These are phyloP conservation scores for Pelusios castaneus DNA, from an alignment of 2,113 vertebrate species.

Conservation along the genomic window DNA sequence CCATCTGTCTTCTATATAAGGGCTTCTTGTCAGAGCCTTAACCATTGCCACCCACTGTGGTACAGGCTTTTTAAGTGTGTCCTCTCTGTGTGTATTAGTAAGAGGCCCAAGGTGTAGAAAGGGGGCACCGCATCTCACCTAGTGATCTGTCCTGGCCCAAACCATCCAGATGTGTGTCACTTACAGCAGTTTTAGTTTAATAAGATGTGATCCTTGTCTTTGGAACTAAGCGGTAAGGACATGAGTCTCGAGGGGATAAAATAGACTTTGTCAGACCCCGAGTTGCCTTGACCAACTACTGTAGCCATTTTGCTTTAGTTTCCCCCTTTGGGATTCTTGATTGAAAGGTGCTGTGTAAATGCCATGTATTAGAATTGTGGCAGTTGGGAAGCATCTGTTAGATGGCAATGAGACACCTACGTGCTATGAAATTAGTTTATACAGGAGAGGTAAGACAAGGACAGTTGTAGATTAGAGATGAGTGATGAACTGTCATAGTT, in stretches of 20 bases:
- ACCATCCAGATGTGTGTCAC: not conserved
- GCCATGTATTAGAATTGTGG: accelerated
- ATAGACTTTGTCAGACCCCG: not conserved
- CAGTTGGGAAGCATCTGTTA: accelerated
- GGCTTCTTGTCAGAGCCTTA: not conserved
- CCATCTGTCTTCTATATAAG: not conserved
- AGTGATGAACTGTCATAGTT: not conserved
- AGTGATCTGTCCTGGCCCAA: no score
- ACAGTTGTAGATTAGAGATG: not conserved
- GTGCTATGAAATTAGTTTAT: not conserved
- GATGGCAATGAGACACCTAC: accelerated
- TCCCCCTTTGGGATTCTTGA: not conserved
- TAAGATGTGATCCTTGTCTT: not conserved
- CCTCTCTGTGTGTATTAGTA: no score
- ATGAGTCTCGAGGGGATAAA: not conserved
- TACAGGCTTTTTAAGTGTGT: not conserved
- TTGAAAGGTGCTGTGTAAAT: not conserved
- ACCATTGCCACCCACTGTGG: not conserved
- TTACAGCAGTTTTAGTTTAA: not conserved
- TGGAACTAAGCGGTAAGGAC: not conserved
- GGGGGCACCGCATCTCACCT: no score
- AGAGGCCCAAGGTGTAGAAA: no score
- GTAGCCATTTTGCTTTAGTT: not conserved
- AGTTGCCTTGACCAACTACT: not conserved
- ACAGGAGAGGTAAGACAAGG: not conserved